Evolutionary conservation across 2,113 vertebrate genomes (phyloP), one percentile per base, ranked within the genome.

Genomic region (Eleginops maclovinus): DNA sequence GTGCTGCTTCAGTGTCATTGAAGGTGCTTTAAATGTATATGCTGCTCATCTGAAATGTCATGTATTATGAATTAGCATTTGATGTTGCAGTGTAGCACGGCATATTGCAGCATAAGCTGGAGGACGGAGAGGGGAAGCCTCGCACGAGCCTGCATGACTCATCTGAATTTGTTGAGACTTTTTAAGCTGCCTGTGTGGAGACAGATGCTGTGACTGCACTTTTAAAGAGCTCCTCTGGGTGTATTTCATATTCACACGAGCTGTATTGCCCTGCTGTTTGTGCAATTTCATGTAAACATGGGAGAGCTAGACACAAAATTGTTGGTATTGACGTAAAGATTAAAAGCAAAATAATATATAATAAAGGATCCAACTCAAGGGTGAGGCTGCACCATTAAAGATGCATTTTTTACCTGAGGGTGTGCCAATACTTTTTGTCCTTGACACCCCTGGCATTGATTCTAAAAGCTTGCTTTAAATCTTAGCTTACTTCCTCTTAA

Each of bases 131-230:
- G 64, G 24, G 64, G 56, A 84, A 22, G 59, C 59, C 66, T 79
- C 28, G 46, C 70, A 68, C 28, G 1, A 49, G 59, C 49, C 73
- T 72, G 79, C 58, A 82, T 84, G 81, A 89, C 83, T 88, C 87
- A 81, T 88, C 86, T 71, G 40, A 85, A 87, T 87, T 85, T 83
- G 78, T 81, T 78, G 78, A 75, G 75, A 75, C 53, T 84, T 60
- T 80, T 83, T 55, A 65, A 66, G 74, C 79, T 86, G 78, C 78
- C 82, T 72, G 65, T 44, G 64, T 63, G 64, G 14, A 80, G 58
- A 72, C 65, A 40, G 72, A 82, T 86, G 82, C 85, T 81, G 87
- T 47, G 79, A 65, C 76, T 73, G 85, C 87, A 89, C 58, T 74
- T 86, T 88, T 49, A 43, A 36, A 62, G 58, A 73, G 59, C 61